Base-by-base conservation (phyloP, 2,113 vertebrate species). In the Cryptomyrus ogoouensis region DNA sequence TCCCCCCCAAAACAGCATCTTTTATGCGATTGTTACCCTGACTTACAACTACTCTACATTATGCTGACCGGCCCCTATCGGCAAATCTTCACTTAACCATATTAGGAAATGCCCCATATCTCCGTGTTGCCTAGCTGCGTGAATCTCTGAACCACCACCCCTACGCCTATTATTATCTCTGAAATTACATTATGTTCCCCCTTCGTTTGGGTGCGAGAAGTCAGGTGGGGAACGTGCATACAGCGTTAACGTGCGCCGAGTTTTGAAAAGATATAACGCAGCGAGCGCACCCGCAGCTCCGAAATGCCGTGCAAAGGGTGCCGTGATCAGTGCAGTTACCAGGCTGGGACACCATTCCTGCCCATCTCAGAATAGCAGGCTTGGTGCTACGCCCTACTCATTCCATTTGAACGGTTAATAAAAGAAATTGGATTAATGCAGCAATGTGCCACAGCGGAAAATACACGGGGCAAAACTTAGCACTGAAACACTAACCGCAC, bases 91-190 rank as follows among this genome's bases (percentile, higher is more conserved):
- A 66, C 80, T 88, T 74, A 31, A 90, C 89, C 89, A 87, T 90
- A 90, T 90, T 90, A 88, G 91, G 89, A 62, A 90, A 87, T 58
- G 13, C 80, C 80, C 87, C 62, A 47, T 88, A 35, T 44, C 88
- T 35, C 52, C 80, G 77, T 62, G 77, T 88, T 87, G 89, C 90
- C 70, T 90, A 88, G 90, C 86, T 58, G 87, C 87, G 15, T 35
- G 17, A 85, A 66, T 56, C 77, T 84, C 15, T 39, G 13, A 35
- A 35, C n/a, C 17, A 21, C 31, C 31, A 8, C 77, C 17, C 77
- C 39, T 6, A 83, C 7, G 77, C 35, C 15, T 39, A 44, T 39
- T 27, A 31, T 66, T 27, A 66, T 70, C 44, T 46, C 83, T 47
- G 44, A 84, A 44, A 84, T 84, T 47, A 47, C 83, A 84, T 24